A percentile compares a stretch with the other conserved stretches of the same genome.
Conservation (phyloP, 2,797 vertebrate species). For the Esox lucius region DNA sequence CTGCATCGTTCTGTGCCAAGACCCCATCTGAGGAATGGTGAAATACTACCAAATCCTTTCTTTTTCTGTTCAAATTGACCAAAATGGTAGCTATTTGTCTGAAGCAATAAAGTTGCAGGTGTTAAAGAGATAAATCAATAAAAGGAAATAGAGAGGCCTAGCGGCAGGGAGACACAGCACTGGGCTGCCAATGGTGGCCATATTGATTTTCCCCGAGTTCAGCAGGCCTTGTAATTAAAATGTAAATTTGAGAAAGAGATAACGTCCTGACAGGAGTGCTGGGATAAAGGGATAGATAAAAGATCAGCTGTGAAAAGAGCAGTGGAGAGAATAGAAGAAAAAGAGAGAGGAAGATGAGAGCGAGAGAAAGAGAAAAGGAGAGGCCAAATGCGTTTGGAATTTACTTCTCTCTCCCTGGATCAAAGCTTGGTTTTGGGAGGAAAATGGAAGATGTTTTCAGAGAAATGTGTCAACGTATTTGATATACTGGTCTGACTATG, state of each 20-base stretch:
- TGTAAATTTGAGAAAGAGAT: slow-evolving; percentile 99
- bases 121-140: slow-evolving; percentile 84
- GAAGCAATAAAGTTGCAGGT: slow-evolving; percentile 78
- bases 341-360: slow-evolving; percentile 34
- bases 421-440: slow-evolving; percentile 5
- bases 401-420: neutral
- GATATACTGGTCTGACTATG: neutral
- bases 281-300: slow-evolving; percentile 93
- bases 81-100: slow-evolving; percentile 83
- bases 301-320: slow-evolving; percentile 78
- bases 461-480: neutral
- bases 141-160: slow-evolving; percentile 75
- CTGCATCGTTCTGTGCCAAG: slow-evolving; percentile 39
- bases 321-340: slow-evolving; percentile 43
- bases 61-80: slow-evolving; percentile 78
- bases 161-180: slow-evolving; percentile 53
- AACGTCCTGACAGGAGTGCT: slow-evolving; percentile 94
- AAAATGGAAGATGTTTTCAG: neutral
- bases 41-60: slow-evolving; percentile 65
- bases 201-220: slow-evolving; percentile 94
- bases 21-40: slow-evolving; percentile 28
- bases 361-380: slow-evolving; percentile 18
- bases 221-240: slow-evolving; percentile 99
- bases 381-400: slow-evolving; percentile 1
- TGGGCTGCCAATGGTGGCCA: slow-evolving; percentile 79